A percentile compares a stretch with the other conserved stretches of the same genome.
phyloP scores from a whole-genome alignment of 2,797 vertebrate genomes.

The Eleutherodactylus coqui region DNA sequence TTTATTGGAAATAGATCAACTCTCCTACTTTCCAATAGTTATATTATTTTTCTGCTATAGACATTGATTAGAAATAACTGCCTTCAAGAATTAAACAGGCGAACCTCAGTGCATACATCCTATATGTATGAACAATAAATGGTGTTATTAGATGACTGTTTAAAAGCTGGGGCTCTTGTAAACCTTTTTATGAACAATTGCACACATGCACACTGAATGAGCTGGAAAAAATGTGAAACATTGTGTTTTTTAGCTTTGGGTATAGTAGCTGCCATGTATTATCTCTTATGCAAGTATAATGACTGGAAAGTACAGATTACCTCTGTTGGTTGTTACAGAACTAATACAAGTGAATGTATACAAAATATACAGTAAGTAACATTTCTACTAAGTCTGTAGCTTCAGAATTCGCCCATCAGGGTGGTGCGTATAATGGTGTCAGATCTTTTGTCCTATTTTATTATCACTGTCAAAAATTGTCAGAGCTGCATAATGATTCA shows the following conservation, averaged over 20 bases:
- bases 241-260: too few species aligned
- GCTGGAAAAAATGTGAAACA: conserved; percentile 41
- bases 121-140: conserved; percentile 55
- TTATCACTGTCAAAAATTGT: conserved; percentile 32
- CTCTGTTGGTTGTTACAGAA: conserved; percentile 4
- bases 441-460: conserved; percentile 28
- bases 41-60: not conserved
- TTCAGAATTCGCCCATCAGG: conserved; percentile 2
- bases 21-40: too few species aligned
- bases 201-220: conserved; percentile 36
- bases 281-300: not conserved
- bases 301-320: conserved; percentile 31
- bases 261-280: conserved; percentile 28
- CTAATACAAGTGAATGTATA: conserved; percentile 34
- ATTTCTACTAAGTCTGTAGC: not conserved
- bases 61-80: not conserved
- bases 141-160: conserved; percentile 59
- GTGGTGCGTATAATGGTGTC: not conserved
- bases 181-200: conserved; percentile 37
- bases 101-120: not conserved
- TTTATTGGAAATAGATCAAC: too few species aligned
- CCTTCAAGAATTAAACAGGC: not conserved
- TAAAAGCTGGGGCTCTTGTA: conserved; percentile 49
- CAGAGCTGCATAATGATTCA: conserved; percentile 25
- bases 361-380: conserved; percentile 3